A percentile compares a stretch with the other conserved stretches of the same genome.
Evolutionary conservation across 2,797 vertebrate genomes (phyloP).

Genomic region (Gastrophryne carolinensis): DNA sequence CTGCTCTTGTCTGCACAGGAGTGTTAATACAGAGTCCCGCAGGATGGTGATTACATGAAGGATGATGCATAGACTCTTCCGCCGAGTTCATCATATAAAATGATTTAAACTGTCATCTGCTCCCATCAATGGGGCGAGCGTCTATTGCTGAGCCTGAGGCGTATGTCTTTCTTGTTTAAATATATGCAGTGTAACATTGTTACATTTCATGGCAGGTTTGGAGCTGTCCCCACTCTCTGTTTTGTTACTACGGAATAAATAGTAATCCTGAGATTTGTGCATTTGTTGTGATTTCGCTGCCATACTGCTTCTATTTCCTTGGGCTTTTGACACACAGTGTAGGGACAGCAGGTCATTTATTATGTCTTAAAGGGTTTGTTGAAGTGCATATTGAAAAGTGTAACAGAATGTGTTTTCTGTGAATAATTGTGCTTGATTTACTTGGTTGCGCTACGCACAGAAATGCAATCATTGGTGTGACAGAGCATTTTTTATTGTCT

Average conservation of each 20-base stretch:
- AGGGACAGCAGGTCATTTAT: no score
- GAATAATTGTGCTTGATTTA: no score
- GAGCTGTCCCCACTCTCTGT: not conserved
- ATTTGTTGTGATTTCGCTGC: no score
- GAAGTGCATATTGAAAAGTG: no score
- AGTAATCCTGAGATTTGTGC: no score
- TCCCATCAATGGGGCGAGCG: constrained; percentile 9
- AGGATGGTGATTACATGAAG: not conserved
- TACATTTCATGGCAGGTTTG: not conserved
- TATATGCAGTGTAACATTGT: not conserved
- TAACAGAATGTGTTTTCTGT: no score
- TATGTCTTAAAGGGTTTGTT: no score
- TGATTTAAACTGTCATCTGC: constrained; percentile 24
- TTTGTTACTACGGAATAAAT: not conserved
- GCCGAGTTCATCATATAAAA: constrained; percentile 1
- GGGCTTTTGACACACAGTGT: no score
- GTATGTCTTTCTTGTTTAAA: constrained; percentile 12
- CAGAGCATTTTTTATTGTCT: no score
- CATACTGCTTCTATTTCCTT: no score
- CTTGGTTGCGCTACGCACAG: no score
- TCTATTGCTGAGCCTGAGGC: not conserved
- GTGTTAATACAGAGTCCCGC: constrained; percentile 7
- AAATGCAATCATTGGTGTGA: no score
- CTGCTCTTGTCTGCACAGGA: not conserved
- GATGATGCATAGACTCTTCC: not conserved